A percentile compares a stretch with the other conserved stretches of the same genome.
Evolutionary conservation across 2,888 invertebrate genomes (phyloP).

Genomic region (Taphrorychus bicolor): DNA sequence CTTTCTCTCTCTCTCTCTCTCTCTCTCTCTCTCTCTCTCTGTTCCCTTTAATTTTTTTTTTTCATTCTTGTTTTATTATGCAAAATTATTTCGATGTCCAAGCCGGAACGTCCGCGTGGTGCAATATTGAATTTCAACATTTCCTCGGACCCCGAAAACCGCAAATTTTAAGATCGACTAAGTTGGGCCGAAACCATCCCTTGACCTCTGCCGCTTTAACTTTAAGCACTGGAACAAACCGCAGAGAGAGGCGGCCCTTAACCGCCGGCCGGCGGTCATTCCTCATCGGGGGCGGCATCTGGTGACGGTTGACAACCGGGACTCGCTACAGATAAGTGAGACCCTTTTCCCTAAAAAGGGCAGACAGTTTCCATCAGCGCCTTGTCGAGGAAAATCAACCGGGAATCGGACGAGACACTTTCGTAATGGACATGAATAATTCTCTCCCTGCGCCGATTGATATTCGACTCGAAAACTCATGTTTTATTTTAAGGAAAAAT

Average conservation of each 20-base stretch:
- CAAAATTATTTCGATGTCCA: too few species aligned
- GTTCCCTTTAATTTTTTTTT: too few species aligned
- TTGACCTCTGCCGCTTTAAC: conserved; percentile 9
- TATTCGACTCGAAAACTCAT: neutral
- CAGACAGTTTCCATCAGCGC: conserved; percentile 32
- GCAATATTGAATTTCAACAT: neutral
- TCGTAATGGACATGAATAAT: conserved; percentile 28
- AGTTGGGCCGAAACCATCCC: neutral
- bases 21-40: too few species aligned
- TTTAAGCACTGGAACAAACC: conserved; percentile 5
- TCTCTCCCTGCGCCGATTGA: conserved; percentile 5
- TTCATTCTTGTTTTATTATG: too few species aligned
- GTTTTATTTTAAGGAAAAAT: neutral
- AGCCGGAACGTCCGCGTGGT: too few species aligned
- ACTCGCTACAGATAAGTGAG: conserved; percentile 29
- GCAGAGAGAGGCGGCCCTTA: conserved; percentile 8
- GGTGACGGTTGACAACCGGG: conserved; percentile 31
- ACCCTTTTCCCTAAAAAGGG: conserved; percentile 31
- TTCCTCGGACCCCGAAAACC: neutral
- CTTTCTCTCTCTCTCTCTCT: too few species aligned
- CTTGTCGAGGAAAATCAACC: conserved; percentile 27
- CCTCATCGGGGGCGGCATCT: conserved; percentile 16
- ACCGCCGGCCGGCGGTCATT: conserved; percentile 22
- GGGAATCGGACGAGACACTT: conserved; percentile 18
- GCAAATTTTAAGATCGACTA: conserved; percentile 8